phyloP scores from a whole-genome alignment of 1,140 invertebrate species.

The Neodiprion lecontei region DNA sequence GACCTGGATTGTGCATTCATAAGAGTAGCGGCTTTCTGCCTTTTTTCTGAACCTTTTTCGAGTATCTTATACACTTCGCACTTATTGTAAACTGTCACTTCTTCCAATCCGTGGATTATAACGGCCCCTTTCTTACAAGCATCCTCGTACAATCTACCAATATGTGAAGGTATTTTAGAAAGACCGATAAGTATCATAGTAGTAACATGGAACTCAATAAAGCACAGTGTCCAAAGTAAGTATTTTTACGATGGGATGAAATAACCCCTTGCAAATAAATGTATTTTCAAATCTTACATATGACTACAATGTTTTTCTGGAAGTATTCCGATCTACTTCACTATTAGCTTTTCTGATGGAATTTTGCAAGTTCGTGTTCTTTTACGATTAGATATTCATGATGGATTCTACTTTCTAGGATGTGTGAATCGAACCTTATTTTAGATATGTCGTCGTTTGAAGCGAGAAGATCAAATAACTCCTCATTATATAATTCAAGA shows the following conservation, averaged over 20 bases:
- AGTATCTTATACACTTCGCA: conserved; percentile 90
- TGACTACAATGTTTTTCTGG: no score
- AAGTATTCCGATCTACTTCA: no score
- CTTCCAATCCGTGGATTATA: conserved; percentile 92
- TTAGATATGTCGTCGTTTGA: conserved; percentile 77
- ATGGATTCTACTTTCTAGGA: conserved; percentile 17
- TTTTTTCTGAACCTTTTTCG: conserved; percentile 83
- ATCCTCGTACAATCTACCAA: conserved; percentile 78
- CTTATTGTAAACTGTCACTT: conserved; percentile 90
- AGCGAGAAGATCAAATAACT: conserved; percentile 91
- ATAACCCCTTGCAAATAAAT: no score
- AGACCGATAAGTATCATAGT: no score
- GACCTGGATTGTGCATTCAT: conserved; percentile 94
- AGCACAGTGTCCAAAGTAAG: no score
- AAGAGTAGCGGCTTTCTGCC: conserved; percentile 90
- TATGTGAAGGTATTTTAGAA: conserved; percentile 27
- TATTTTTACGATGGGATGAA: no score
- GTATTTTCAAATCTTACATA: no score
- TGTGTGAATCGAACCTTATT: conserved; percentile 62
- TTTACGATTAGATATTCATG: background rate
- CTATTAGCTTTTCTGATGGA: no score
- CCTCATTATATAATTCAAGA: conserved; percentile 97
- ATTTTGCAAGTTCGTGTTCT: conserved; percentile 13
- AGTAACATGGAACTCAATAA: no score
- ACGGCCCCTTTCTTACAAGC: conserved; percentile 84